Percentiles rank a stretch among this genome's conserved stretches.
Conservation (phyloP, 2,888 invertebrate genomes). For the Lepidocyrtinus sp. region DNA sequence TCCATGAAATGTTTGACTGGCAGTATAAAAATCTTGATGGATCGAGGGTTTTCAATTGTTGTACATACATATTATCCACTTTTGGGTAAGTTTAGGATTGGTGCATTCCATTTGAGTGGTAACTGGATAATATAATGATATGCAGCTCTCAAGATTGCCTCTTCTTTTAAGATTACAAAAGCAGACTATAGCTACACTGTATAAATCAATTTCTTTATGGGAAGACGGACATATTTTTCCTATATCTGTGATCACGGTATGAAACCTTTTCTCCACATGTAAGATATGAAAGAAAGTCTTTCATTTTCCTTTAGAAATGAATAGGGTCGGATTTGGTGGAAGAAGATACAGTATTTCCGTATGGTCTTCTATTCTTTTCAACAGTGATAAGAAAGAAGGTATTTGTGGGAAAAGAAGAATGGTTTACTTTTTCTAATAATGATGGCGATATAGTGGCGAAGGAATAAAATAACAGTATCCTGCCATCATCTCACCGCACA, state of each 20-base stretch:
- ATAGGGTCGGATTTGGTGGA: slow-evolving; percentile 2
- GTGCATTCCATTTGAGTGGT: too few relatives aligned
- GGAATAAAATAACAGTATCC: slow-evolving; percentile 14
- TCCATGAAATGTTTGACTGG: slow-evolving; percentile 2
- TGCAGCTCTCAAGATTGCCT: too few relatives aligned
- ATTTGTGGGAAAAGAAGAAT: background rate
- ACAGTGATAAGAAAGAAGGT: background rate
- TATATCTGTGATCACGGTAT: too few relatives aligned
- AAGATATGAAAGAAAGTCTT: too few relatives aligned
- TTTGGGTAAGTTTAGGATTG: too few relatives aligned
- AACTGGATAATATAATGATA: too few relatives aligned
- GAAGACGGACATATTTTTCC: too few relatives aligned
- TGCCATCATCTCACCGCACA: background rate
- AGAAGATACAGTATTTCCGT: background rate
- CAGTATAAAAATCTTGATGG: background rate
- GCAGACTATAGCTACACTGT: too few relatives aligned
- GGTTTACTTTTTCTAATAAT: slow-evolving; percentile 14
- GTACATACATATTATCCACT: too few relatives aligned
- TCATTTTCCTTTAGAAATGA: background rate
- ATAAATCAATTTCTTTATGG: too few relatives aligned
- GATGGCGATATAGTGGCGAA: background rate
- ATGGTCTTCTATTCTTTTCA: background rate
- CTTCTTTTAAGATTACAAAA: too few relatives aligned
- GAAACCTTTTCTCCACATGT: too few relatives aligned
- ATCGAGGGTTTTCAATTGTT: background rate